Evolutionary conservation across 2,888 invertebrate species (phyloP).

Genomic region (Pilophorus perplexus): DNA sequence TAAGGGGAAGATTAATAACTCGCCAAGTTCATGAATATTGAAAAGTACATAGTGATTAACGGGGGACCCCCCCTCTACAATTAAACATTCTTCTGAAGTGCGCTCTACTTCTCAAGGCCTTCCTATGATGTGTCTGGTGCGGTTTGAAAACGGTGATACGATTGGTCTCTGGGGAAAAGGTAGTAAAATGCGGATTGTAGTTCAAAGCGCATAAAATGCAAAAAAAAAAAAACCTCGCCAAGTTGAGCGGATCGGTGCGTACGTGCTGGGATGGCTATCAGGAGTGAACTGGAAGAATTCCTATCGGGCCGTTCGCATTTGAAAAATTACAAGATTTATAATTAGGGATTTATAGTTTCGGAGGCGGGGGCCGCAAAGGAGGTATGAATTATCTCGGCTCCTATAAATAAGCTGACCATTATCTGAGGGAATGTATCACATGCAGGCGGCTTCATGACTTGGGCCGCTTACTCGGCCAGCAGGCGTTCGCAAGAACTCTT

Average conservation of each 20-base stretch:
- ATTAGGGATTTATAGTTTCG: constrained; percentile 46
- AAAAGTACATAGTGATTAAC: constrained; percentile 1
- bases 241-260: constrained; percentile 26
- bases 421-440: constrained; percentile 42
- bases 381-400: constrained; percentile 45
- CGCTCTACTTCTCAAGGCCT: constrained; percentile 17
- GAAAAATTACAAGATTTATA: constrained; percentile 45
- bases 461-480: constrained; percentile 10
- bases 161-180: too few relatives aligned
- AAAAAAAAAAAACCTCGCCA: constrained; percentile 17
- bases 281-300: too few relatives aligned
- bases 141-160: too few relatives aligned
- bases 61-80: background rate
- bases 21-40: constrained; percentile 23
- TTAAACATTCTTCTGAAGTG: constrained; percentile 16
- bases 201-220: constrained; percentile 27
- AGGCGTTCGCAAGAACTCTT: too few relatives aligned
- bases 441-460: constrained; percentile 33
- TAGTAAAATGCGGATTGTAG: too few relatives aligned
- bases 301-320: constrained; percentile 20
- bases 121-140: too few relatives aligned
- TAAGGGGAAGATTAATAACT: constrained; percentile 22
- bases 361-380: constrained; percentile 20
- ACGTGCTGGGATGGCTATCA: constrained; percentile 33
- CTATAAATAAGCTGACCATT: constrained; percentile 47